Evolutionary conservation across 2,888 invertebrate genomes (phyloP), one percentile per base, ranked within the genome.

Genomic region (Drosophila recens): DNA sequence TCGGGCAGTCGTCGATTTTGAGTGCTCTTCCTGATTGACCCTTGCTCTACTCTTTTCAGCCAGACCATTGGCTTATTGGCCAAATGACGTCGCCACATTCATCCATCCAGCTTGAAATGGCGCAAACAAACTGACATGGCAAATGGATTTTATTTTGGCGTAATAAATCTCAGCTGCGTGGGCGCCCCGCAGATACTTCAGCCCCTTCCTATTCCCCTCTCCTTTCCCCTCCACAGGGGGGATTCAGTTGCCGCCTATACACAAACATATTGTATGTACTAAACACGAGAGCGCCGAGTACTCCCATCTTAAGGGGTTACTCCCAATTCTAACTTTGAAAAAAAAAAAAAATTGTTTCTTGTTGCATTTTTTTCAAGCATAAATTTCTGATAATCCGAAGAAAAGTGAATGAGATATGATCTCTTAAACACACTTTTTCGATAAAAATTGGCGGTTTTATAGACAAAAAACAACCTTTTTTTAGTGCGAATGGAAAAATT

Each of bases 151-250:
- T 48, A 63, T 54, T 72, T 30, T 49, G 51, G 53, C 68, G 57
- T 67, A 57, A 78, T 79, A 79, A 79, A 79, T 79, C 67, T 66
- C 59, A 20, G 27, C 53, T 59, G 72, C 82, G 82, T 87, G 69
- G 84, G 84, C 87, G 87, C 73, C 69, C 73, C 69, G 58, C 36
- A 38, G 58, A 49, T 27, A 42, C 34, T 30, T 40, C 5, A 15
- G 5, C 27, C 46, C 11, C 33, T 8, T 3, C n/a, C n/a, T n/a
- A n/a, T n/a, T n/a, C 1, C 33, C 15, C n/a, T 20, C 5, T 27
- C 23, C 23, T 4, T 27, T 5, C 27, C 17, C 8, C 2, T n/a
- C 17, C 8, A 6, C 11, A n/a, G 46, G 17, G 56, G 15, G 64
- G 46, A 49, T 54, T 20, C 52, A 57, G 59, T 45, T 72, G 23